phyloP scores from a whole-genome alignment of 1,140 invertebrate species.

The Matsumurasca onukii region DNA sequence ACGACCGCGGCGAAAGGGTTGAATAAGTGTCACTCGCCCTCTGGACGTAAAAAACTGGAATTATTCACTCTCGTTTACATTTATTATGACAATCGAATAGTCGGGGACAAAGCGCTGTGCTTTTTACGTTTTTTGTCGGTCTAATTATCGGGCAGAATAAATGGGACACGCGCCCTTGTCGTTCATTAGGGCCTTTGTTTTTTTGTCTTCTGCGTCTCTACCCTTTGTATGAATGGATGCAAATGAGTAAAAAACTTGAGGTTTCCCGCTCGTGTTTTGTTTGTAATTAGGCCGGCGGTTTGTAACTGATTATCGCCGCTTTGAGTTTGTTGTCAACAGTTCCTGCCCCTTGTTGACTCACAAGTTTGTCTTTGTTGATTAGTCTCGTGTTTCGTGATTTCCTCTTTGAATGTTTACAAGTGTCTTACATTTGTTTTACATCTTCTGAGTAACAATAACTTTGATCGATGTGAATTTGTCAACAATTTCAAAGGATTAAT shows the following conservation, averaged over 20 bases:
- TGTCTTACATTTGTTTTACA: too few relatives aligned
- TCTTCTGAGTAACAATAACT: too few relatives aligned
- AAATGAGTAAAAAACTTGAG: background rate
- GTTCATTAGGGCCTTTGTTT: background rate
- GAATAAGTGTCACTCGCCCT: background rate
- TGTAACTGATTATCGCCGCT: too few relatives aligned
- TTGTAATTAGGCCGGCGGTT: background rate
- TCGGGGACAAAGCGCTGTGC: background rate
- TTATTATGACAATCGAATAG: background rate
- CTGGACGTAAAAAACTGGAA: background rate
- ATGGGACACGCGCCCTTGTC: background rate
- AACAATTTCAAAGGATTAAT: too few relatives aligned
- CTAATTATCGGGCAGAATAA: background rate
- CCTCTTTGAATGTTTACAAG: too few relatives aligned
- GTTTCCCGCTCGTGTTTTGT: background rate
- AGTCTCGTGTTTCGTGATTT: too few relatives aligned
- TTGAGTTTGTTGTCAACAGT: background rate
- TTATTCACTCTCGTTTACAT: background rate
- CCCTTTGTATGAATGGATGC: background rate
- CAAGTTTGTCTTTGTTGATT: too few relatives aligned
- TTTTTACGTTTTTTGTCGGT: background rate
- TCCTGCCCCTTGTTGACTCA: background rate
- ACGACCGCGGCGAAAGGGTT: background rate
- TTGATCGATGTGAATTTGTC: too few relatives aligned
- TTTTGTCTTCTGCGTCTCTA: background rate